Conservation (phyloP, 2,888 invertebrate genomes). For the Zelleria hepariella region DNA sequence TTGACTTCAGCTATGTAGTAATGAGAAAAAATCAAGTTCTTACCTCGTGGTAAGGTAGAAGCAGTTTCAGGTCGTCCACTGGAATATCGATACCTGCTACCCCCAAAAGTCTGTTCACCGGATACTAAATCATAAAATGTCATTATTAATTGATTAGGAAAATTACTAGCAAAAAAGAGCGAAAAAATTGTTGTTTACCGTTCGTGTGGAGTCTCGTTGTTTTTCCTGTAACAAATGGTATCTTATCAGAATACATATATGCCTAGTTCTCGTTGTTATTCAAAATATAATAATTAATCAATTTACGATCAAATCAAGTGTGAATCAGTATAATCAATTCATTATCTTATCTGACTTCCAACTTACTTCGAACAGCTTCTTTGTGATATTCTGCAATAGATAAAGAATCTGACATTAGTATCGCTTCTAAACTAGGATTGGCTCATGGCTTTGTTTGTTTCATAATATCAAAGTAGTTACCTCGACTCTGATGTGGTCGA, state of each 20-base stretch:
- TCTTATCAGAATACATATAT: background rate
- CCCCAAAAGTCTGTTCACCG: slow-evolving; percentile 54
- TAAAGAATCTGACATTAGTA: background rate
- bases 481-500: slow-evolving; percentile 32
- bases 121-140: slow-evolving; percentile 34
- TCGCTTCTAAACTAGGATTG: background rate
- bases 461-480: background rate
- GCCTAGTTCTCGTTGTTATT: background rate
- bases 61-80: slow-evolving; percentile 50
- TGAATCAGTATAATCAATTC: background rate
- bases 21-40: too few species aligned
- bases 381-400: slow-evolving; percentile 3
- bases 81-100: slow-evolving; percentile 64
- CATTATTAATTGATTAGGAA: background rate
- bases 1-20: too few species aligned
- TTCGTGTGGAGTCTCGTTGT: slow-evolving; percentile 52
- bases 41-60: slow-evolving; percentile 57
- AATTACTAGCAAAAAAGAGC: background rate
- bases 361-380: background rate
- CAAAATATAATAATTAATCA: too few species aligned
- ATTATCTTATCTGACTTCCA: too few species aligned
- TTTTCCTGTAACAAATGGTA: slow-evolving; percentile 41
- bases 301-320: too few species aligned
- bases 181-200: slow-evolving; percentile 29
- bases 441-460: background rate